Conservation (phyloP, 1,140 invertebrate genomes). For the Stegodyphus dumicola region DNA sequence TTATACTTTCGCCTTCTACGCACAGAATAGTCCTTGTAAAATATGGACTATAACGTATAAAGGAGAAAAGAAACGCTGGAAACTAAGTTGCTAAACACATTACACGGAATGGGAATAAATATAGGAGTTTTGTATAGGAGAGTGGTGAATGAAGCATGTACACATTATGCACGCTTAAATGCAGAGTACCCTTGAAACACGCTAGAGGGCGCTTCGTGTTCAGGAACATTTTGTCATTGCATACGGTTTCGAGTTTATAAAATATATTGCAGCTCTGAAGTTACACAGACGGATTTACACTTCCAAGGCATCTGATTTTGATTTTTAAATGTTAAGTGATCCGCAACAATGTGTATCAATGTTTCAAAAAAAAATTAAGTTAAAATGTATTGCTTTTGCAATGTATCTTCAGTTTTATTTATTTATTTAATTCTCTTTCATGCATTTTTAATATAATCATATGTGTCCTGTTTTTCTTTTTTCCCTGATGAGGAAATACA, state of each 20-base stretch:
- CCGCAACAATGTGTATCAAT: too few relatives aligned
- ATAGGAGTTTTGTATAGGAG: slow-evolving; percentile 28
- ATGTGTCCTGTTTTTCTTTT: too few relatives aligned
- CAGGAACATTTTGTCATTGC: slow-evolving; percentile 12
- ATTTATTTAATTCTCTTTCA: too few relatives aligned
- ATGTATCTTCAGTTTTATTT: too few relatives aligned
- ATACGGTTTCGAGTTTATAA: neutral
- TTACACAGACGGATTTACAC: too few relatives aligned
- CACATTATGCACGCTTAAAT: neutral
- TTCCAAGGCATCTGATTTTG: too few relatives aligned
- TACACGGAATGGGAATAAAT: slow-evolving; percentile 38
- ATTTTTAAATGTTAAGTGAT: too few relatives aligned
- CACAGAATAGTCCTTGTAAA: slow-evolving; percentile 46
- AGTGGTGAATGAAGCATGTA: neutral
- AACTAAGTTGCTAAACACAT: slow-evolving; percentile 37
- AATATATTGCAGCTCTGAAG: too few relatives aligned
- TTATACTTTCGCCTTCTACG: slow-evolving; percentile 38
- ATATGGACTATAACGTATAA: slow-evolving; percentile 48
- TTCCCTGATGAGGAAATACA: too few relatives aligned
- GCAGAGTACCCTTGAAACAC: slow-evolving; percentile 29
- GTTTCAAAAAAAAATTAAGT: too few relatives aligned
- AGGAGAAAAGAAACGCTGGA: neutral
- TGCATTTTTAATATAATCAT: too few relatives aligned
- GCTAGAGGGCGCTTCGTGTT: neutral
- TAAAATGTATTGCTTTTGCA: too few relatives aligned